Evolutionary conservation across 1,140 invertebrate genomes (phyloP), one percentile per base, ranked within the genome.

Genomic region (Leucophenga varia): DNA sequence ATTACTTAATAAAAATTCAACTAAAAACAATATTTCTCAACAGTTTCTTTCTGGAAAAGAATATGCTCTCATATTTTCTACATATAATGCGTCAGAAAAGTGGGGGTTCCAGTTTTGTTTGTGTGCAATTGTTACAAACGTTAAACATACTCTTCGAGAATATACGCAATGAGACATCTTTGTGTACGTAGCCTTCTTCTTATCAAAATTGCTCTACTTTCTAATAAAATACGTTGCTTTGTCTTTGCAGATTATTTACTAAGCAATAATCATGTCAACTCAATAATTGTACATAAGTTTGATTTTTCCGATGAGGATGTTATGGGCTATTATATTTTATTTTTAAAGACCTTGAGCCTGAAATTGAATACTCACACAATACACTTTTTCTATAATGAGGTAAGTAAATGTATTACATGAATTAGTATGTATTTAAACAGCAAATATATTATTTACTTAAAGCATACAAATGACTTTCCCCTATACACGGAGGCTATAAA

Each of bases 241-340:
- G 3, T 8, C 1, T 1, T 88, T 88, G 52, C 80, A 98, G 95
- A 99, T 88, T 99, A 98, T 79, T 80, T 99, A 44, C 79, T 99
- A 13, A 98, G 95, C 64, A 99, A 99, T 78, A 99, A 99, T 79
- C 95, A 99, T 81, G 95, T 99, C 14, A 99, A 99, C 78, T 95
- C 91, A 25, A 99, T 99, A 67, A 99, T 99, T 73, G 91, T 96
- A 30, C 96, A 99, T 78, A 97, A 97, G 79, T 99, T 99, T 84
- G 97, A 99, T 77, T 97, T 99, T 71, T 95, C 93, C 12, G 96
- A 99, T 79, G 97, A 99, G 79, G 97, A 99, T 84, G 95, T 99
- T 2, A 98, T 99, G 94, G 97, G 96, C 4, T 99, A 99, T 76
- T 99, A 99, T 76, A 98, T 99, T 74, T 97, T 96, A 36, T 99